Conservation (phyloP, 2,888 invertebrate genomes). For the Dusona sp. region DNA sequence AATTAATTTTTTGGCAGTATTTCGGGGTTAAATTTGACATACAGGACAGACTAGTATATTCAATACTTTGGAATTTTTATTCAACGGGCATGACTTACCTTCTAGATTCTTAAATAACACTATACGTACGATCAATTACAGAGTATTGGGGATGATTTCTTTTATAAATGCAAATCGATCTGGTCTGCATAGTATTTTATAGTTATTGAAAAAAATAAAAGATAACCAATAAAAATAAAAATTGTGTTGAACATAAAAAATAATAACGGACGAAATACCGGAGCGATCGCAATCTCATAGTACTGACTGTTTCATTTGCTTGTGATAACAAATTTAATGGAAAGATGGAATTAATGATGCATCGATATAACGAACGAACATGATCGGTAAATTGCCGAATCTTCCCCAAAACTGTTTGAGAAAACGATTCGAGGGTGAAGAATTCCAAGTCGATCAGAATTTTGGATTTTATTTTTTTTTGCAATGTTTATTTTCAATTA, state of each 20-base stretch:
- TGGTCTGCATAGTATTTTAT: slow-evolving; percentile 60
- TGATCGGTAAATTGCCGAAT: slow-evolving; percentile 70
- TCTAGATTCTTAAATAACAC: slow-evolving; percentile 63
- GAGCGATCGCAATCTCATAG: slow-evolving; percentile 77
- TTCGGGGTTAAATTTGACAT: slow-evolving; percentile 10
- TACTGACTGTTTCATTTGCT: slow-evolving; percentile 48
- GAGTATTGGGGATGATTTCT: slow-evolving; percentile 84
- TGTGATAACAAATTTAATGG: slow-evolving; percentile 64
- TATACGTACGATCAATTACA: slow-evolving; percentile 60
- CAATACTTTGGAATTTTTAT: slow-evolving; percentile 41
- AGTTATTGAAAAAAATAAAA: slow-evolving; percentile 38
- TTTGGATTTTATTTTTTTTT: slow-evolving; percentile 74
- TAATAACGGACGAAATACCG: slow-evolving; percentile 71
- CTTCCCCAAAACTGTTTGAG: slow-evolving; percentile 84
- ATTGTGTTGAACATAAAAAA: slow-evolving; percentile 64
- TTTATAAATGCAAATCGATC: slow-evolving; percentile 70
- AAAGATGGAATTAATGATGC: slow-evolving; percentile 65
- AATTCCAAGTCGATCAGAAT: slow-evolving; percentile 72
- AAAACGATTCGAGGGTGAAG: slow-evolving; percentile 77
- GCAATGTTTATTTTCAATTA: slow-evolving; percentile 83
- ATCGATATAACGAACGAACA: slow-evolving; percentile 53
- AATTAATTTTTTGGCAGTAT: slow-evolving; percentile 10
- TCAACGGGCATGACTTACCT: slow-evolving; percentile 69
- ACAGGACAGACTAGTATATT: slow-evolving; percentile 32
- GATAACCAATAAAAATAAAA: slow-evolving; percentile 66